Percentiles rank a stretch among this genome's conserved stretches.
Conservation (phyloP, 2,888 invertebrate genomes). For the Tetramorium bicarinatum region DNA sequence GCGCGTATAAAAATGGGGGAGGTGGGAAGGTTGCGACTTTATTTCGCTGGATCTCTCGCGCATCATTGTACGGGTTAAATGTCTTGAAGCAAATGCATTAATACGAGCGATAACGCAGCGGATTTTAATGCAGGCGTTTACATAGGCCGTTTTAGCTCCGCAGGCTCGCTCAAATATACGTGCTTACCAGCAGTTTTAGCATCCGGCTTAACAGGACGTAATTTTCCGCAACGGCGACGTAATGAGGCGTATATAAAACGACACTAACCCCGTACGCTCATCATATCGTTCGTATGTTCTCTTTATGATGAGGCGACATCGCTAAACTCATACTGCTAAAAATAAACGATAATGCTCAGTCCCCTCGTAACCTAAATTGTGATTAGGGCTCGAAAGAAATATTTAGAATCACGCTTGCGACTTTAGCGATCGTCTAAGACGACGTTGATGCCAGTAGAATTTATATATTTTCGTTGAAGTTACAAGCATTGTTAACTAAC, state of each 20-base stretch:
- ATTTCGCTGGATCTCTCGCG: constrained; percentile 29
- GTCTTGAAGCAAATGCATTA: constrained; percentile 58
- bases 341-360: constrained; percentile 34
- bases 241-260: constrained; percentile 45
- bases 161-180: constrained; percentile 44
- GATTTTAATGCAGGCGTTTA: constrained; percentile 60
- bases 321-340: constrained; percentile 40
- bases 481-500: not conserved
- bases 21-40: not conserved
- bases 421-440: not conserved
- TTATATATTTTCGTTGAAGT: constrained; percentile 8
- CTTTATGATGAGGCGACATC: constrained; percentile 48
- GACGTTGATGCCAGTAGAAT: not conserved
- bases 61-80: constrained; percentile 45
- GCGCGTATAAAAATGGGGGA: constrained; percentile 8
- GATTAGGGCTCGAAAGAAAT: constrained; percentile 13
- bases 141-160: constrained; percentile 51
- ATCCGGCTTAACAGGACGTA: constrained; percentile 58
- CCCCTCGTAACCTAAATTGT: constrained; percentile 33
- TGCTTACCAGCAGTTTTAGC: constrained; percentile 56
- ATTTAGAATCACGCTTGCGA: constrained; percentile 17
- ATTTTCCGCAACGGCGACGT: constrained; percentile 49
- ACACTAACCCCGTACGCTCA: constrained; percentile 38
- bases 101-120: constrained; percentile 60
- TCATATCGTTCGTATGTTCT: constrained; percentile 42